Base-by-base conservation (phyloP, 2,888 invertebrate species). In the Phorcus lineatus region DNA sequence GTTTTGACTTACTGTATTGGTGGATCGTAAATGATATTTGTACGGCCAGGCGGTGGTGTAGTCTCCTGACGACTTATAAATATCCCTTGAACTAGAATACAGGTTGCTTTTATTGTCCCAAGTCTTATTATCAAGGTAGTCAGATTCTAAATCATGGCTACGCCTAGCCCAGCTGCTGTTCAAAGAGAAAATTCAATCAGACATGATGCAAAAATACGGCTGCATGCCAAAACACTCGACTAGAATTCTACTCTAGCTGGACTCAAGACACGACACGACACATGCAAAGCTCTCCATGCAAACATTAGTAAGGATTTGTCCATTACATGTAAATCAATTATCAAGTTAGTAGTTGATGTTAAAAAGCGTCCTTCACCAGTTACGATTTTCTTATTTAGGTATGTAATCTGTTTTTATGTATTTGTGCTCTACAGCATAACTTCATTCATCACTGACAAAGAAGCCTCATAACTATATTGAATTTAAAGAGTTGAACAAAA, bases 11-110 rank as follows among this genome's bases (percentile, higher is more conserved):
- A 88, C 88, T 82, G 89, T 87, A 24, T 87, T 82, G 70, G 85
- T 84, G 77, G 86, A 86, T 67, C 88, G 86, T 81, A 88, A 90
- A 82, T 88, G 88, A 87, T 90, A 90, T 88, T 90, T 90, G 87
- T 90, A 88, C 57, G 90, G 90, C 90, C 90, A 90, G 53, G 88
- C 84, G 79, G 86, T 82, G 62, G 83, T 82, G 54, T 82, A 83
- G 76, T 85, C 85, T 62, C 82, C 82, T 78, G 84, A 36, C n/a
- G 80, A 19, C 74, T 79, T 81, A 79, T 81, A 79, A 70, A 81
- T 79, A 77, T 79, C 81, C 79, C 74, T 54, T 52, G 78, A 76
- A 78, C 81, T 79, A 78, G 75, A 54, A 78, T 80, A 83, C 82
- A 84, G 79, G 83, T 84, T 84, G 82, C 86, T 85, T 86, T 87